Conservation (phyloP, 2,113 vertebrate genomes). For the Lanius collurio region DNA sequence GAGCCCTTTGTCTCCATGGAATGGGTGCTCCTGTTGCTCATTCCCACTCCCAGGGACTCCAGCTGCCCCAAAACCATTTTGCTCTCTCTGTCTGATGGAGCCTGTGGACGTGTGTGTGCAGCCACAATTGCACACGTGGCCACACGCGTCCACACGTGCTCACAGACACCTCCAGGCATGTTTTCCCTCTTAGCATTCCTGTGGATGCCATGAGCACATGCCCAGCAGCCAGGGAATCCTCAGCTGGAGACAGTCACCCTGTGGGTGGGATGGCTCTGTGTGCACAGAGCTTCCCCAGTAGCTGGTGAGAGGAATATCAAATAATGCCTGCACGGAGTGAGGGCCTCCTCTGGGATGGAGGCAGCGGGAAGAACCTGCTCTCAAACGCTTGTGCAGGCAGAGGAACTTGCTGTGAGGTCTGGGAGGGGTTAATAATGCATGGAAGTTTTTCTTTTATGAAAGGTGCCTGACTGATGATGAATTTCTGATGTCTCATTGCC, state of each 20-base stretch:
- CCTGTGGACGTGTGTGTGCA: neutral
- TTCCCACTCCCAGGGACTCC: neutral
- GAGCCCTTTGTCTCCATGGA: neutral
- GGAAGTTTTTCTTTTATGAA: neutral
- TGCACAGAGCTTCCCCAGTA: neutral
- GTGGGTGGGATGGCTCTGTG: neutral
- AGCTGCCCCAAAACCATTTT: neutral
- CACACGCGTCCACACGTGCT: neutral
- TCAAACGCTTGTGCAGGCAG: neutral
- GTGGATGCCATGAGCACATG: neutral
- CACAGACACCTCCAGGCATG: neutral
- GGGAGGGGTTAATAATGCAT: neutral
- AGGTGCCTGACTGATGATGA: neutral
- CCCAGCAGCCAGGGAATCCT: neutral
- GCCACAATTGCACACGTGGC: neutral
- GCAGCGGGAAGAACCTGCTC: neutral
- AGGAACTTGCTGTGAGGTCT: neutral
- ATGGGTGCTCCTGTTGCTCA: neutral
- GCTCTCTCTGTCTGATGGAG: neutral
- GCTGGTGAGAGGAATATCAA: neutral
- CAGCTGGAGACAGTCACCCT: neutral
- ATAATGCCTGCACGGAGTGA: neutral
- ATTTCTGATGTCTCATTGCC: neutral
- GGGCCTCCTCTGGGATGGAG: neutral
- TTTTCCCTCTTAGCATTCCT: neutral